Evolutionary conservation across 2,113 vertebrate genomes (phyloP).

Genomic region (Lathamus discolor): DNA sequence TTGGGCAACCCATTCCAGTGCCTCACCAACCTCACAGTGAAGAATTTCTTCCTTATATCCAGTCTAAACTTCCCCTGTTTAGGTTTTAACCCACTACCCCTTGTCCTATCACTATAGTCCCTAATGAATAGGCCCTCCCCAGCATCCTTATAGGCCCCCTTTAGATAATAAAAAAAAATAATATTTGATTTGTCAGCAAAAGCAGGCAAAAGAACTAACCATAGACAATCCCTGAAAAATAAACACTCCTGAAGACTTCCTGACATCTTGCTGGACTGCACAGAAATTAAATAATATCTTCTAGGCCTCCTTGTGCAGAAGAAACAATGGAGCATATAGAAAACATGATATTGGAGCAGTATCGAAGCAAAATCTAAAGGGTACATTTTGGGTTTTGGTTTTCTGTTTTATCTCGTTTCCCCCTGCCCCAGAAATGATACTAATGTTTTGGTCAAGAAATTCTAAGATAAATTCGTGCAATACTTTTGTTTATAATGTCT

Average conservation of each 20-base stretch:
- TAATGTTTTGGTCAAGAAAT: neutral
- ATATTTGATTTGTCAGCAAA: neutral
- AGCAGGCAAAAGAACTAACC: neutral
- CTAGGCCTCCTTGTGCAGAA: neutral
- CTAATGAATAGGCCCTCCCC: no score
- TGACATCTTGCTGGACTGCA: neutral
- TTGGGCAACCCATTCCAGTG: no score
- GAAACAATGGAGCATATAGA: neutral
- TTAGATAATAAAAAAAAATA: neutral
- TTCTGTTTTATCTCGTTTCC: neutral
- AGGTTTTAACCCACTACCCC: no score
- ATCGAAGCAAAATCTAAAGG: neutral
- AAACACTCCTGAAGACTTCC: neutral
- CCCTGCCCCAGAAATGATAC: neutral
- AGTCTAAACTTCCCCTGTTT: no score
- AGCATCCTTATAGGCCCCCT: no score
- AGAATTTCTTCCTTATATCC: no score
- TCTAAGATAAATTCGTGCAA: neutral
- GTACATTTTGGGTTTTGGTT: neutral
- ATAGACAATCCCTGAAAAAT: neutral
- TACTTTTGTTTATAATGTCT: neutral
- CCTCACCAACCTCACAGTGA: no score
- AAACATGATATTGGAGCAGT: neutral
- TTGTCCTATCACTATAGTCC: no score
- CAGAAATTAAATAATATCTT: neutral